Conservation (phyloP, 2,113 vertebrate genomes). For the Diadophis punctatus region DNA sequence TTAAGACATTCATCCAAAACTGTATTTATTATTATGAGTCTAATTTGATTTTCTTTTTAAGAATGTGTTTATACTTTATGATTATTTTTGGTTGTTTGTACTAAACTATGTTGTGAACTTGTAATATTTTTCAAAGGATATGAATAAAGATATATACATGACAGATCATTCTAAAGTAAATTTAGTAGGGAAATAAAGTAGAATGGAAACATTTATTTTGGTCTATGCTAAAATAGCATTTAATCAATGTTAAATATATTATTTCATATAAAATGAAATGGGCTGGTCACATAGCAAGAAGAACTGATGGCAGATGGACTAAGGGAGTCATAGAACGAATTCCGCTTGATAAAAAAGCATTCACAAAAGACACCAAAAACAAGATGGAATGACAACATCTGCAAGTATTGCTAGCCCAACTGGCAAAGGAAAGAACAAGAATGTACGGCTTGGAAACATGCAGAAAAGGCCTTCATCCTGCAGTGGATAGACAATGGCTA, state of each 20-base stretch:
- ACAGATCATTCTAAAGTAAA: conserved; percentile 1
- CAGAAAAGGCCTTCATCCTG: not conserved
- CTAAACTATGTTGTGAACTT: not conserved
- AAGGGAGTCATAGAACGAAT: not conserved
- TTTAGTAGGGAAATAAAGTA: conserved; percentile 3
- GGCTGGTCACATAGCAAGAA: not conserved
- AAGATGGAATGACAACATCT: not conserved
- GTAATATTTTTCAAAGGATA: not conserved
- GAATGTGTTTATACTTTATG: conserved; percentile 24
- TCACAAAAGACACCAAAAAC: not conserved
- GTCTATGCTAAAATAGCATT: not conserved
- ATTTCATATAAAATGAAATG: not conserved
- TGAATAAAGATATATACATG: not conserved
- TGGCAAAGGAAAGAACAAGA: not conserved
- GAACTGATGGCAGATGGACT: not conserved
- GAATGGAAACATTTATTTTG: not conserved
- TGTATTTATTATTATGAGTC: conserved; percentile 7
- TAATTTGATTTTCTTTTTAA: conserved; percentile 14
- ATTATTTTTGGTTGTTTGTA: not conserved
- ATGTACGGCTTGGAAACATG: not conserved
- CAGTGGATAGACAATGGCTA: not conserved
- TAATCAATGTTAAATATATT: not conserved
- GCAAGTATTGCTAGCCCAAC: not conserved
- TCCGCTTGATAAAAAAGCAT: no score
- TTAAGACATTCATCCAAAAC: not conserved